phyloP scores from a whole-genome alignment of 2,113 vertebrate species.

The Lucifuga dentata region DNA sequence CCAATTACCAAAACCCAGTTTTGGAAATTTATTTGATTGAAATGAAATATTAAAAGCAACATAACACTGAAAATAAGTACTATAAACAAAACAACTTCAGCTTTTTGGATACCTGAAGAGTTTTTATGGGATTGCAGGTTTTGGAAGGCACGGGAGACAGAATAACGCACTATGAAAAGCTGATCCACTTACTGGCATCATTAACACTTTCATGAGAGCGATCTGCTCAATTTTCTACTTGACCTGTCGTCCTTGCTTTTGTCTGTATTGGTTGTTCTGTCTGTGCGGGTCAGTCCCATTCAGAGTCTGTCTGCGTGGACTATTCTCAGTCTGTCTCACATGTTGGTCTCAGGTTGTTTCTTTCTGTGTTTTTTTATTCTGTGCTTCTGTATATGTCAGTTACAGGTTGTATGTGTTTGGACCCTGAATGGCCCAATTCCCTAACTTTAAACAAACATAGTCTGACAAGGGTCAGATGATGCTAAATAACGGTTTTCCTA shows the following conservation, averaged over 20 bases:
- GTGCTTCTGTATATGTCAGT: constrained; percentile 17
- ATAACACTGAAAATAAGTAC: no score
- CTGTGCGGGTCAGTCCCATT: constrained; percentile 37
- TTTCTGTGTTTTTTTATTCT: constrained; percentile 28
- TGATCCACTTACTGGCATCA: not conserved
- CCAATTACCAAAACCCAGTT: no score
- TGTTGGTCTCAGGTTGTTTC: constrained; percentile 16
- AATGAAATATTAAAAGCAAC: no score
- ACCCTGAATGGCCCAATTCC: no score
- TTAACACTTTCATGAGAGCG: not conserved
- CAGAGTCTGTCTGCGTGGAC: constrained; percentile 34
- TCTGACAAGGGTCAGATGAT: no score
- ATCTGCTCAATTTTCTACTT: constrained; percentile 3
- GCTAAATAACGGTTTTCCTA: no score
- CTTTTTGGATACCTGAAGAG: no score
- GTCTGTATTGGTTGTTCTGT: constrained; percentile 32
- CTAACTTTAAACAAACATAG: no score
- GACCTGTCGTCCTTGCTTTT: constrained; percentile 29
- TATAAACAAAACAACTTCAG: no score
- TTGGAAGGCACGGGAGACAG: not conserved
- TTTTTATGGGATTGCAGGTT: no score
- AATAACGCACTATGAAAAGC: not conserved
- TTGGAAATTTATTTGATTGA: no score
- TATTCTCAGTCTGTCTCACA: constrained; percentile 45
- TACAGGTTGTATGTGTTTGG: constrained; percentile 2